Base-by-base conservation (phyloP, 2,113 vertebrate species). In the Alexandromys fortis region DNA sequence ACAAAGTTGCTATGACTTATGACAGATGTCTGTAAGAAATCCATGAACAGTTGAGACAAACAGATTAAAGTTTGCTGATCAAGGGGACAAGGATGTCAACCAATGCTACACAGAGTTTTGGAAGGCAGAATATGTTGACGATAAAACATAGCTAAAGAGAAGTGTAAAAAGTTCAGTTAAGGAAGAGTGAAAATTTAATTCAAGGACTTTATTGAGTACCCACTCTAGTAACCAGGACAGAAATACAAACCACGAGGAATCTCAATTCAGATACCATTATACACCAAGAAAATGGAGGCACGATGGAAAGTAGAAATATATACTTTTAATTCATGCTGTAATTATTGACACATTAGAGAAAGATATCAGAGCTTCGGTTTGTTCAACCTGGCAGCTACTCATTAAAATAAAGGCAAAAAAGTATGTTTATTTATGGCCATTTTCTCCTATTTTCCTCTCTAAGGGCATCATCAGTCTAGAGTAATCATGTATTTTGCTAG, bases 1-100 rank as follows among this genome's bases (percentile, higher is more conserved):
- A 35, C 83, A 58, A 85, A 95, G 96, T 94, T 55, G 93, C 79
- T 75, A 22, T 19, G 35, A 94, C 42, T 83, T 95, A 94, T 85
- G 81, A 93, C 24, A 45, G 91, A 94, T 73, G 7, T 73, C 47
- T 89, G 89, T 92, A 94, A 97, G 93, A 97, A 61, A 30, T 58
- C 85, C 67, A 97, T 79, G 70, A 79, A 86, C 83, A 96, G 94
- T 82, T 63, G 93, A 97, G 65, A 92, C 47, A 95, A 95, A 97
- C 77, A 93, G 91, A 91, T 81, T 65, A 94, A 89, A 61, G 7
- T 55, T 94, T 72, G 35, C 72, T 96, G 92, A 96, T 96, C 76
- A 95, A 65, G 73, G 90, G 55, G 94, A 96, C 94, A 98, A 49
- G 72, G 92, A 52, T 28, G 35, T 92, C 95, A 98, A 95, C 92